Percentiles rank a stretch among this genome's conserved stretches.
These are phyloP conservation scores for Carollia perspicillata DNA, from an alignment of 2,113 vertebrate species.

Conservation along the genomic window DNA sequence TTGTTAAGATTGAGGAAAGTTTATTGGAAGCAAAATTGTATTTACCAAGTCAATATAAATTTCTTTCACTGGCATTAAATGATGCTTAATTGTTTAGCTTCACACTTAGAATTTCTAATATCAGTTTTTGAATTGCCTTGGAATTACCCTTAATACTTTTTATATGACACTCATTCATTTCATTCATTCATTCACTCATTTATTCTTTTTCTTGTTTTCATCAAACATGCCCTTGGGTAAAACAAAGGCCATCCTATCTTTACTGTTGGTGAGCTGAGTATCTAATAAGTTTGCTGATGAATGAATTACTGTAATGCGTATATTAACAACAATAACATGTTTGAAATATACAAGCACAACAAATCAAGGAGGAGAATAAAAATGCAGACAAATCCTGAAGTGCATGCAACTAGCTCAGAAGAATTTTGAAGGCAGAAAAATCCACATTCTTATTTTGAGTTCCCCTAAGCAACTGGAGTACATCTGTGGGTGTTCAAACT, in stretches of 20 bases:
- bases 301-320: not conserved
- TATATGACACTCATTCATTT: not conserved
- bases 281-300: not conserved
- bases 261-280: not conserved
- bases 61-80: slow-evolving; percentile 16
- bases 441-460: slow-evolving; percentile 23
- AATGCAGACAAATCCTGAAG: not conserved
- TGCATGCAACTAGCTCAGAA: not conserved
- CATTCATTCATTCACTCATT: not conserved
- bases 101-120: not conserved
- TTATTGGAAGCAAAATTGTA: not conserved
- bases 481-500: not conserved
- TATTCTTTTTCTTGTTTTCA: not conserved
- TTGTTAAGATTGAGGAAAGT: slow-evolving; percentile 6
- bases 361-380: not conserved
- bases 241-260: not conserved
- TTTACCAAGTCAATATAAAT: not conserved
- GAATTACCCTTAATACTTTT: not conserved
- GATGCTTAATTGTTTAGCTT: not conserved
- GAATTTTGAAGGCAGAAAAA: not conserved
- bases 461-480: not conserved
- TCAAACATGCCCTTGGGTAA: not conserved
- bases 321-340: not conserved
- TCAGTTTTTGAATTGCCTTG: not conserved
- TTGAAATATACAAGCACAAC: not conserved